Evolutionary conservation across 1,140 invertebrate species (phyloP).

Genomic region (Neotoxoptera formosana): DNA sequence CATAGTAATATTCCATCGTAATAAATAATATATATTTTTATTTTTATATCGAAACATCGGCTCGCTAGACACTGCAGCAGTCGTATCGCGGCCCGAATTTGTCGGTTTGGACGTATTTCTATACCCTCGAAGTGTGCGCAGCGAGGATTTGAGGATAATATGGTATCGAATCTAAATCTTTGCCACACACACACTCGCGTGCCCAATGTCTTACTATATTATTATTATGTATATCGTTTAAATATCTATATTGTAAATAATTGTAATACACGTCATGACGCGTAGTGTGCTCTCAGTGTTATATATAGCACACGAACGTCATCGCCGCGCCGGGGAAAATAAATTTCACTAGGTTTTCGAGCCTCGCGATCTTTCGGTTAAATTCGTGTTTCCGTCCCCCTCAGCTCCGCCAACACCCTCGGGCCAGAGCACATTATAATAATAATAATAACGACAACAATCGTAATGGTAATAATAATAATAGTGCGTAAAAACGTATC

Average conservation of each 20-base stretch:
- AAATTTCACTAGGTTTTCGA: not conserved
- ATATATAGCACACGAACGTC: not conserved
- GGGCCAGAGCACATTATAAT: not conserved
- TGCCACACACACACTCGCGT: no score
- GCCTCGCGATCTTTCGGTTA: not conserved
- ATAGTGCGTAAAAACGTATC: slow-evolving; percentile 9
- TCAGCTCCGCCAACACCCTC: not conserved
- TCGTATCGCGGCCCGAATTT: not conserved
- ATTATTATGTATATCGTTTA: not conserved
- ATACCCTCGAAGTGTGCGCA: not conserved
- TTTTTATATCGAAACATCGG: not conserved
- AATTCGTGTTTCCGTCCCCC: not conserved
- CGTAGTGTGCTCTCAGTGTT: not conserved
- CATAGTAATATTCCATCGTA: not conserved
- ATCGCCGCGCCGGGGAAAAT: not conserved
- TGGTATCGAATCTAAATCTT: not conserved
- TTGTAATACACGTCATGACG: not conserved
- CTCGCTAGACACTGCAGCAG: not conserved
- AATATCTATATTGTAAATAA: not conserved
- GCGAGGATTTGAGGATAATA: not conserved
- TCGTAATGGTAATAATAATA: not conserved
- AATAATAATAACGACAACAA: no score
- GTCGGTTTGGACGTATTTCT: not conserved
- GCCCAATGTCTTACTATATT: no score
- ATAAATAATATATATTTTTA: slow-evolving; percentile 5